These are phyloP conservation scores for Phaonia tiefii DNA, from an alignment of 2,888 invertebrate species.

Conservation along the genomic window DNA sequence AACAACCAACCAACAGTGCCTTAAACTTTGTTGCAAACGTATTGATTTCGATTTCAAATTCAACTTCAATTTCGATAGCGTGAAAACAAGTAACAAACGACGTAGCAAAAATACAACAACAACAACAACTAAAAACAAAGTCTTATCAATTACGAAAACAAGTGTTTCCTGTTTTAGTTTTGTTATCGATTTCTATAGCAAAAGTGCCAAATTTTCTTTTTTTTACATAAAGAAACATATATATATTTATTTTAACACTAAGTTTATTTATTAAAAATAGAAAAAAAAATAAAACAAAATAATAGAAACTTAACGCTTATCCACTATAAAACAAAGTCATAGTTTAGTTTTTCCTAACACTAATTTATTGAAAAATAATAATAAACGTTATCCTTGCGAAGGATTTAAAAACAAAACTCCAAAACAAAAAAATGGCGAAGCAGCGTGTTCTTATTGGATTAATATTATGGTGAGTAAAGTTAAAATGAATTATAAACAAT, in stretches of 20 bases:
- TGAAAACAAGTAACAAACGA: constrained; percentile 9
- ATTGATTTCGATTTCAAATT: too few species aligned
- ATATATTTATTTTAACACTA: constrained; percentile 49
- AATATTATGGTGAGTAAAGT: constrained; percentile 75
- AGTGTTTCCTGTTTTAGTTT: constrained; percentile 59
- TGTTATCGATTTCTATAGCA: constrained; percentile 28
- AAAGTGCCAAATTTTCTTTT: constrained; percentile 64
- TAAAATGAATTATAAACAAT: background rate
- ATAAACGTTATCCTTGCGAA: constrained; percentile 44
- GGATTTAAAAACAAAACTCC: constrained; percentile 42
- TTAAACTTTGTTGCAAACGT: background rate
- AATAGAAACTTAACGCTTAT: background rate
- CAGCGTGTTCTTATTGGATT: constrained; percentile 74
- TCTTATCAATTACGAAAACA: background rate
- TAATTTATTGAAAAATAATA: constrained; percentile 24
- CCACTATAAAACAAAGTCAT: constrained; percentile 46
- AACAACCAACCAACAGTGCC: constrained; percentile 26
- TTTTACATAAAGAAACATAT: constrained; percentile 28
- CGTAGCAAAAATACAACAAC: constrained; percentile 33
- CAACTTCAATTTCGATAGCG: background rate
- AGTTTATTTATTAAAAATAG: constrained; percentile 36
- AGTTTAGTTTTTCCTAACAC: constrained; percentile 27
- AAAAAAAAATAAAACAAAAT: constrained; percentile 38
- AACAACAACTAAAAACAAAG: constrained; percentile 15
- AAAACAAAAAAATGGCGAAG: constrained; percentile 71